phyloP scores from a whole-genome alignment of 92 coral and sea anemone genomes.

The Porites cylindrica region DNA sequence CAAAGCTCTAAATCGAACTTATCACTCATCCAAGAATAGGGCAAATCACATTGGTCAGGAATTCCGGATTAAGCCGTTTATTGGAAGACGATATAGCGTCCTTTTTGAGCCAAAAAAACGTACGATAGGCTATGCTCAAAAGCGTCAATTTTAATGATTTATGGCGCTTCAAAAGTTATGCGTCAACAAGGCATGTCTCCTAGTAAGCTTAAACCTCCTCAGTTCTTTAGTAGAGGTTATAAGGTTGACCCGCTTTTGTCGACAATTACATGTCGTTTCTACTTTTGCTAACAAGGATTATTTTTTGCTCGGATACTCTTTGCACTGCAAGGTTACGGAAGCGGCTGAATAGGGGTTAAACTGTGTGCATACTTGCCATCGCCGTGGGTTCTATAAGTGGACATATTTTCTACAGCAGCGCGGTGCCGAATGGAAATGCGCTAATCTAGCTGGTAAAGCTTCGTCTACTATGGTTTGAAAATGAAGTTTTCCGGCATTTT shows the following conservation, averaged over 20 bases:
- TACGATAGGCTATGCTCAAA: constrained; percentile 3
- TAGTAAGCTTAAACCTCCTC: constrained; percentile 2
- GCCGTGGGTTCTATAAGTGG: background rate
- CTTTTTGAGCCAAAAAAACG: constrained; percentile 6
- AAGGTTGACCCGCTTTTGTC: constrained; percentile 38
- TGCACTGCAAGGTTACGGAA: constrained; percentile 18
- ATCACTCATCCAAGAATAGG: background rate
- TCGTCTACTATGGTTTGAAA: too few species aligned
- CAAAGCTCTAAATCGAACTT: background rate
- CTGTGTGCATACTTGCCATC: background rate
- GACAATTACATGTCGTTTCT: constrained; percentile 33
- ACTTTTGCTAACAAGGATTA: constrained; percentile 51
- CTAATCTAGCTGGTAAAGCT: too few species aligned
- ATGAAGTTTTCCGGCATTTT: too few species aligned
- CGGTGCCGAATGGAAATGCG: too few species aligned
- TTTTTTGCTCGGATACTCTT: background rate
- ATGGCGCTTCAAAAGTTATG: constrained; percentile 41
- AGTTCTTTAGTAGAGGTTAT: constrained; percentile 23
- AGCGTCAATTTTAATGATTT: constrained; percentile 29
- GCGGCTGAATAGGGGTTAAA: background rate
- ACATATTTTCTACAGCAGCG: too few species aligned
- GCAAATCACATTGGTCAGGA: background rate
- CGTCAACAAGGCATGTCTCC: constrained; percentile 31
- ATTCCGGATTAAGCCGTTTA: constrained; percentile 21
- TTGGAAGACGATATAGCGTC: background rate